Evolutionary conservation across 1,140 invertebrate species (phyloP).

Genomic region (Zaprionus taronus): DNA sequence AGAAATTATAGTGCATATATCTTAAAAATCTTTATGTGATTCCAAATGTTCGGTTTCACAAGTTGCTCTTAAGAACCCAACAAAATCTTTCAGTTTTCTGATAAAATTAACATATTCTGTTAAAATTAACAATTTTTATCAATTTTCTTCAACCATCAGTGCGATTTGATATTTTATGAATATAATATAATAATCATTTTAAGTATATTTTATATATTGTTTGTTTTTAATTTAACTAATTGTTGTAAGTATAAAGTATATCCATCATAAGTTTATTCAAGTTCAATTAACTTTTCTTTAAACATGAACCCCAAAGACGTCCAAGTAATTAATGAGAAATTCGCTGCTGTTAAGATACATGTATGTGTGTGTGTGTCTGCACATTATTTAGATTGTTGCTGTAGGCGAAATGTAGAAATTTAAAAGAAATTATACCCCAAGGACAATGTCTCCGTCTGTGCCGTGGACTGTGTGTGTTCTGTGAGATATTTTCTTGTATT

Average conservation of each 20-base stretch:
- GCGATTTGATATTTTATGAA: too few species aligned
- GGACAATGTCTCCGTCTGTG: slow-evolving; percentile 59
- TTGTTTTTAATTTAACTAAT: not conserved
- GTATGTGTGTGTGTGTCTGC: not conserved
- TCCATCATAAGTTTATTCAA: not conserved
- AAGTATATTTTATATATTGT: not conserved
- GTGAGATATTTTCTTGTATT: slow-evolving; percentile 51
- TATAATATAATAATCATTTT: not conserved
- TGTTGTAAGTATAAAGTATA: not conserved
- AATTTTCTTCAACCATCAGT: too few species aligned
- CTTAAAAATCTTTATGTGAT: too few species aligned
- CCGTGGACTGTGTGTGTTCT: not conserved
- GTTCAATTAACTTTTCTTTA: slow-evolving; percentile 8
- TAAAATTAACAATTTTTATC: not conserved
- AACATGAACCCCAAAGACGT: not conserved
- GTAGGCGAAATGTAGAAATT: slow-evolving; percentile 63
- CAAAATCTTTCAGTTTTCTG: too few species aligned
- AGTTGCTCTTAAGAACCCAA: too few species aligned
- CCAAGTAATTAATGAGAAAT: slow-evolving; percentile 35
- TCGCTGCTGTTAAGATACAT: slow-evolving; percentile 4
- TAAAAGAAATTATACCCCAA: slow-evolving; percentile 81
- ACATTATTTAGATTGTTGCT: slow-evolving; percentile 21
- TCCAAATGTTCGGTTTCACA: too few species aligned
- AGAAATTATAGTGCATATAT: too few species aligned
- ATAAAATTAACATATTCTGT: too few species aligned